Base-by-base conservation (phyloP, 2,888 invertebrate genomes). In the Cephonodes hylas region DNA sequence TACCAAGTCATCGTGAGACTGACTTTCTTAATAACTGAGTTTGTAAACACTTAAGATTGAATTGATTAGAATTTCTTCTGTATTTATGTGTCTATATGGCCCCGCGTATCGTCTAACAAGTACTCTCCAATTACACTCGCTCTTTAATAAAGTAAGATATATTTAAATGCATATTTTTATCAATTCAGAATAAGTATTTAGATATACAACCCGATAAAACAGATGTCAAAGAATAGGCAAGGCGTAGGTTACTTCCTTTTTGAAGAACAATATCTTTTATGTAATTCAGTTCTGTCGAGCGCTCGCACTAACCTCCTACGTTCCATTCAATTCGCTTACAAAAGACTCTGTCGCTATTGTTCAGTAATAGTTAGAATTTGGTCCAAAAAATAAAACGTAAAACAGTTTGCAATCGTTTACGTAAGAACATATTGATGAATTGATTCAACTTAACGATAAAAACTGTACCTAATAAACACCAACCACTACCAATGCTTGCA, bases 261-360 rank as follows among this genome's bases (percentile, higher is more conserved):
- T 64, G 63, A 72, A 74, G 74, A 80, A 83, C 79, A 82, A 83
- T 77, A 69, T 70, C 68, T 61, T 74, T 73, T 70, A 70, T 70
- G 66, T 74, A 75, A 77, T 76, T 76, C 73, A 69, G 69, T 75
- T 65, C 71, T 66, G 13, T 46, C 13, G 45, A 46, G 45, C 27
- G 66, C 69, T 70, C 70, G 67, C 64, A 65, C 70, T 61, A 62
- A 61, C 64, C 53, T 31, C 65, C 63, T 64, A 67, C 66, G 66
- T 65, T 65, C 72, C 69, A 74, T 80, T 76, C 72, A 73, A 70
- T 75, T 72, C 68, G 63, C 63, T 71, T 71, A 71, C 70, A 72
- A 77, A 75, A 71, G 74, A 67, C 64, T 65, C 42, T 59, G 65
- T 56, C 58, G 67, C 73, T 64, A 69, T 83, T 83, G 83, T 84